These are phyloP conservation scores for Dasysyrphus tricinctus DNA, from an alignment of 2,888 invertebrate species.

Conservation along the genomic window DNA sequence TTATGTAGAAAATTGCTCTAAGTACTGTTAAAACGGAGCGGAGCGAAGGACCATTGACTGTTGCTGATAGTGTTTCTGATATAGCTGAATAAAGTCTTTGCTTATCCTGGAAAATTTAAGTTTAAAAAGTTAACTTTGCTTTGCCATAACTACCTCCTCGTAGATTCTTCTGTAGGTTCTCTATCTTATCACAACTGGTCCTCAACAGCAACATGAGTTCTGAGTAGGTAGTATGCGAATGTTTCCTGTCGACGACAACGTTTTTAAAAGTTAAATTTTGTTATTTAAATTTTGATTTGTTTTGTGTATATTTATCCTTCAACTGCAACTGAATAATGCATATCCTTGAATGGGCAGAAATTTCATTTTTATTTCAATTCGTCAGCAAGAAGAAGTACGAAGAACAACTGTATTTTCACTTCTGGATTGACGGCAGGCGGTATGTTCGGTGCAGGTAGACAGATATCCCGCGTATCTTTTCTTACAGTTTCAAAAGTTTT, in stretches of 20 bases:
- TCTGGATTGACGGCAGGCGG: not conserved
- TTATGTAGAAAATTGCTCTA: constrained; percentile 8
- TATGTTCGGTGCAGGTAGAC: constrained; percentile 6
- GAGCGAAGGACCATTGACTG: not conserved
- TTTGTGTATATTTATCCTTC: not conserved
- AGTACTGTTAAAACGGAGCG: not conserved
- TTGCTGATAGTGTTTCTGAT: constrained; percentile 18
- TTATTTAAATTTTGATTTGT: constrained; percentile 17
- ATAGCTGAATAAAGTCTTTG: not conserved
- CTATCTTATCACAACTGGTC: not conserved
- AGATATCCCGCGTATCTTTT: not conserved
- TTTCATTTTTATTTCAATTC: not conserved
- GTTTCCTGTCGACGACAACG: not conserved
- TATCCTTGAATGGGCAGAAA: not conserved
- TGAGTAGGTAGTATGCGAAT: constrained; percentile 5
- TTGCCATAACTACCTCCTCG: not conserved
- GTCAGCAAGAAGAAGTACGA: too few species aligned
- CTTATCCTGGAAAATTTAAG: constrained; percentile 1
- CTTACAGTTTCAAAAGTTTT: not conserved
- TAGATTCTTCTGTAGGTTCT: not conserved
- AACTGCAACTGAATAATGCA: constrained; percentile 9
- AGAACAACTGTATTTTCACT: too few species aligned
- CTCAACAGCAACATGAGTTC: not conserved
- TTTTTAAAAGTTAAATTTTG: constrained; percentile 22
- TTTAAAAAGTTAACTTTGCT: constrained; percentile 24